Evolutionary conservation across 2,113 vertebrate genomes (phyloP).

Genomic region (Sphaerodactylus townsendi): DNA sequence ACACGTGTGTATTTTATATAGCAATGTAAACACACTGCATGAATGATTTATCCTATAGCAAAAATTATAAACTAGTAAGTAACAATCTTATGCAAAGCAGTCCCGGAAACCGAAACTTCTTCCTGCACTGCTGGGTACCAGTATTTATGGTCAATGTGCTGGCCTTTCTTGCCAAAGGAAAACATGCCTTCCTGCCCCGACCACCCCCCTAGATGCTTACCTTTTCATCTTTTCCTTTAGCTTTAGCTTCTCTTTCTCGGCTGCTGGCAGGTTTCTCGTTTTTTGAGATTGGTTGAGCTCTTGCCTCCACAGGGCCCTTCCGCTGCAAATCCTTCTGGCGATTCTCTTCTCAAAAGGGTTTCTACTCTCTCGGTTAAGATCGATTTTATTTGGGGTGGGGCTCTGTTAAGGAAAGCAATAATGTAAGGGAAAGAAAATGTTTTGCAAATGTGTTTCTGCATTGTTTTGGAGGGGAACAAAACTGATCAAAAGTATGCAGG

Average conservation of each 20-base stretch:
- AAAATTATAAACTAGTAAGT: background rate
- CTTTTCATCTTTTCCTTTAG: constrained; percentile 89
- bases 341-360: constrained; percentile 86
- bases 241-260: constrained; percentile 75
- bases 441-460: background rate
- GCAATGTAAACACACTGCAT: background rate
- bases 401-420: constrained; percentile 70
- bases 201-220: constrained; percentile 56
- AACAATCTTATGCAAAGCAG: background rate
- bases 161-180: background rate
- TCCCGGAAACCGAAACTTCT: background rate
- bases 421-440: constrained; percentile 15
- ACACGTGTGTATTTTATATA: background rate
- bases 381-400: constrained; percentile 84
- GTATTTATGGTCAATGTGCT: background rate
- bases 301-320: constrained; percentile 76
- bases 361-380: constrained; percentile 81
- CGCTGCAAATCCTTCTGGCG: constrained; percentile 83
- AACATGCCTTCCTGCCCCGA: background rate
- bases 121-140: background rate
- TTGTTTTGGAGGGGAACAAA: background rate
- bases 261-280: constrained; percentile 74
- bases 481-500: background rate
- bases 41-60: background rate
- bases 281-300: constrained; percentile 79